Conservation (phyloP, 2,113 vertebrate genomes). For the Physeter macrocephalus region DNA sequence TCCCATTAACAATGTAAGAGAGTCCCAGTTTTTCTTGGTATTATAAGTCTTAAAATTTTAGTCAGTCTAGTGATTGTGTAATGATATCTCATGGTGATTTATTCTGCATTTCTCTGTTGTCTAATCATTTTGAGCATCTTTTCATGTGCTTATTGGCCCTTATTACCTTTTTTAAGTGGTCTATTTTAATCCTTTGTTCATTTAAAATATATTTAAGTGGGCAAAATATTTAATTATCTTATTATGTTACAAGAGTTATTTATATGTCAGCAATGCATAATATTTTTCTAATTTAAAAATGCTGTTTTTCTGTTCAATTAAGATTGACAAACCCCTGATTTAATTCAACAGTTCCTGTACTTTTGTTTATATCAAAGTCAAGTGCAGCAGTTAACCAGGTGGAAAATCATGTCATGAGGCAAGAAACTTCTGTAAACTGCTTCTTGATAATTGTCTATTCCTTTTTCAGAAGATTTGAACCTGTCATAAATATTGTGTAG, state of each 20-base stretch:
- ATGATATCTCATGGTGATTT: not conserved
- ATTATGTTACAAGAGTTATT: not conserved
- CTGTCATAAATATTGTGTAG: not conserved
- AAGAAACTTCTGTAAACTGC: not conserved
- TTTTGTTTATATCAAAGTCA: not conserved
- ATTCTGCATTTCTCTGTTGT: not conserved
- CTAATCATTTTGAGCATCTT: not conserved
- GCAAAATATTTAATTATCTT: not conserved
- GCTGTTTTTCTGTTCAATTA: not conserved
- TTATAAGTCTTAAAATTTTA: not conserved
- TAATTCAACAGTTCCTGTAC: not conserved
- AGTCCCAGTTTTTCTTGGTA: not conserved
- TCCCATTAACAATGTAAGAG: not conserved
- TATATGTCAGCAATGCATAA: not conserved
- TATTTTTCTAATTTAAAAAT: not conserved
- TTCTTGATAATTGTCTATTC: not conserved
- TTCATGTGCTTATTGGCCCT: not conserved
- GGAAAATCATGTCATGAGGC: not conserved
- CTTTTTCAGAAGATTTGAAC: not conserved
- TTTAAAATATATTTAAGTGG: not conserved
- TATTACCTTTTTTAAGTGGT: not conserved
- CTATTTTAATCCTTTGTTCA: not conserved
- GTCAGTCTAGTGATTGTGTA: not conserved
- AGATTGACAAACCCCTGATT: not conserved
- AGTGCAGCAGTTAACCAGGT: not conserved